A percentile compares a stretch with the other conserved stretches of the same genome.
Conservation (phyloP, 2,888 invertebrate genomes). For the Caenorhabditis virilis region DNA sequence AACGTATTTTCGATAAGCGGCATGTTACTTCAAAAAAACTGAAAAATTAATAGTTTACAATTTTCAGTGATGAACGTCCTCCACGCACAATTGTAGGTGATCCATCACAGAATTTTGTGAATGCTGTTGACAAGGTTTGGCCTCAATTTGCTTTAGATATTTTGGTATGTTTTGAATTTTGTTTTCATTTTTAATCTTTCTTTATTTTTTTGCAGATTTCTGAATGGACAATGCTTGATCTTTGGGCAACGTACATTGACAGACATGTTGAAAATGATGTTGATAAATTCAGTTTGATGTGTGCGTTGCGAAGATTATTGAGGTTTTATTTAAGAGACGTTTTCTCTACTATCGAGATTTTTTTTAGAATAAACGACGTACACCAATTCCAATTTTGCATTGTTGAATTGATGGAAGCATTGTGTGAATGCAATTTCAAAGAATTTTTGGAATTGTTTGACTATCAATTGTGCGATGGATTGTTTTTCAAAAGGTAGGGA, state of each 20-base stretch:
- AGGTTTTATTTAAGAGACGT: not conserved
- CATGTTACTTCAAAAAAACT: not conserved
- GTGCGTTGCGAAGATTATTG: conserved; percentile 6
- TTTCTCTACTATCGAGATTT: too few species aligned
- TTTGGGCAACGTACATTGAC: conserved; percentile 27
- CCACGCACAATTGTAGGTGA: conserved; percentile 12
- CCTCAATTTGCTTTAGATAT: not conserved
- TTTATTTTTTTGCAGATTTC: too few species aligned
- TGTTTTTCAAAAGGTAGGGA: conserved; percentile 21
- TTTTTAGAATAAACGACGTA: conserved; percentile 5
- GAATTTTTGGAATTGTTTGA: conserved; percentile 18
- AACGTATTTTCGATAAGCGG: too few species aligned
- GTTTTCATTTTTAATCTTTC: too few species aligned
- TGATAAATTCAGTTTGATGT: conserved; percentile 24
- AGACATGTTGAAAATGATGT: conserved; percentile 22
- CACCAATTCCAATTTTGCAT: conserved; percentile 11
- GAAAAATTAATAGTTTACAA: not conserved
- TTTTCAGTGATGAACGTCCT: conserved; percentile 10
- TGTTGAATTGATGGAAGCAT: conserved; percentile 28
- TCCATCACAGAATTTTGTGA: conserved; percentile 12
- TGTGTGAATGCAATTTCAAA: conserved; percentile 11
- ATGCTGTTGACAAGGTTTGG: conserved; percentile 2
- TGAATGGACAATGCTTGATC: conserved; percentile 35
- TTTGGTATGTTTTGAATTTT: too few species aligned
- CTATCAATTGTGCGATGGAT: conserved; percentile 6